Evolutionary conservation across 2,113 vertebrate species (phyloP).

Genomic region (Dromaius novaehollandiae): DNA sequence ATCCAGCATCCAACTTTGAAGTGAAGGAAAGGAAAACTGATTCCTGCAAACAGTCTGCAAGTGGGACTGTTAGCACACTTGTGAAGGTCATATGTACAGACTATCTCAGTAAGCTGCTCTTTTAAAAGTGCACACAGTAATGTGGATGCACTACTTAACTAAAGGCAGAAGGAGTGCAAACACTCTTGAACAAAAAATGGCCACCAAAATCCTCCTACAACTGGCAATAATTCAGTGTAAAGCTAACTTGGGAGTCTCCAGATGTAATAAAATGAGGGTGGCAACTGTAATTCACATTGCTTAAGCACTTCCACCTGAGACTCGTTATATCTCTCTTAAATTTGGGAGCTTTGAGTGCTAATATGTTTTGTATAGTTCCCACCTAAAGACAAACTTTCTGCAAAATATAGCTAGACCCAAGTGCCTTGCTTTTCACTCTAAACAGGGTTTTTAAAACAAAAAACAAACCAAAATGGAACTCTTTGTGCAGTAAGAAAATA

Average conservation of each 20-base stretch:
- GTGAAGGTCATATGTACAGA: constrained; percentile 3
- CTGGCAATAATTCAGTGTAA: background rate
- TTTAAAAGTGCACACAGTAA: background rate
- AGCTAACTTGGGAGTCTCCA: background rate
- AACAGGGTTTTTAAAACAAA: too few species aligned
- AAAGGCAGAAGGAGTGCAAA: background rate
- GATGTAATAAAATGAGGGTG: background rate
- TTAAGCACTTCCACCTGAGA: background rate
- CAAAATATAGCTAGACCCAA: too few species aligned
- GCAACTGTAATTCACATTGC: background rate
- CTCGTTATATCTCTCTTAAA: background rate
- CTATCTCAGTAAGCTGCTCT: background rate
- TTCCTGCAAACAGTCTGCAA: constrained; percentile 34
- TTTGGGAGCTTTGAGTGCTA: background rate
- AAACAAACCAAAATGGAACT: too few species aligned
- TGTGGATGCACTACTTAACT: background rate
- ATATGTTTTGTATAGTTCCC: background rate
- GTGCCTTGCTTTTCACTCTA: too few species aligned
- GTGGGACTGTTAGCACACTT: background rate
- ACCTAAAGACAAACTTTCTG: background rate
- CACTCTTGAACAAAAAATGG: background rate
- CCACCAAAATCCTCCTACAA: background rate
- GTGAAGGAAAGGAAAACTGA: constrained; percentile 33
- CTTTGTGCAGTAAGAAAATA: too few species aligned
- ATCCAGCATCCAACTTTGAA: constrained; percentile 51